Evolutionary conservation across 1,140 invertebrate species (phyloP).

Genomic region (Goniozus legneri): DNA sequence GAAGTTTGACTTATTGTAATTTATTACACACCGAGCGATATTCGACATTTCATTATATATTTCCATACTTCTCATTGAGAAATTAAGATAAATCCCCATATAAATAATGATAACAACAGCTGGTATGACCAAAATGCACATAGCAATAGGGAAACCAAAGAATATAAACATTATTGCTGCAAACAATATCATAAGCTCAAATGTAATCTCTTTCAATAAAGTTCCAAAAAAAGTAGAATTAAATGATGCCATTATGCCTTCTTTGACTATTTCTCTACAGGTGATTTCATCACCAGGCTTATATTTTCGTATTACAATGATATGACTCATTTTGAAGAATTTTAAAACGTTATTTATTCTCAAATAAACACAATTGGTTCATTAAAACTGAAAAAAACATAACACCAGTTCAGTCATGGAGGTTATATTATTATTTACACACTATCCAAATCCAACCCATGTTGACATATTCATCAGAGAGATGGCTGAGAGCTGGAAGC

Average conservation of each 20-base stretch:
- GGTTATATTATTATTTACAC: too few relatives aligned
- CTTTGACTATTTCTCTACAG: constrained; percentile 46
- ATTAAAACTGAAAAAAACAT: constrained; percentile 6
- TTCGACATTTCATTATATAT: constrained; percentile 49
- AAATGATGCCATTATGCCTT: constrained; percentile 51
- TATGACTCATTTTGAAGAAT: constrained; percentile 34
- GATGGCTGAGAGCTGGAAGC: constrained; percentile 18
- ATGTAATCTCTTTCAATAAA: constrained; percentile 52
- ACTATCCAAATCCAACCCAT: too few relatives aligned
- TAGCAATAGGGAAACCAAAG: constrained; percentile 53
- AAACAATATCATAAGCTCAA: constrained; percentile 52
- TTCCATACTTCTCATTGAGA: constrained; percentile 46
- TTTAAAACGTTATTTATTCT: not conserved
- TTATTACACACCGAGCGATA: constrained; percentile 38
- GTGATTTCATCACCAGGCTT: constrained; percentile 48
- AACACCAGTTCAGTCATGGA: constrained; percentile 5
- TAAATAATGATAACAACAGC: constrained; percentile 49
- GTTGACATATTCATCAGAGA: too few relatives aligned
- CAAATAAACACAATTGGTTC: constrained; percentile 2
- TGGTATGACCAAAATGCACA: constrained; percentile 52
- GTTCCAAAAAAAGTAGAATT: constrained; percentile 48
- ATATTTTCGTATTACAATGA: constrained; percentile 50
- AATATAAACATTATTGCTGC: constrained; percentile 57
- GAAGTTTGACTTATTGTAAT: not conserved
- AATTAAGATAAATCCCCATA: constrained; percentile 44